A percentile compares a stretch with the other conserved stretches of the same genome.
These are phyloP conservation scores for Microvelia longipes DNA, from an alignment of 1,140 invertebrate genomes.

Conservation along the genomic window DNA sequence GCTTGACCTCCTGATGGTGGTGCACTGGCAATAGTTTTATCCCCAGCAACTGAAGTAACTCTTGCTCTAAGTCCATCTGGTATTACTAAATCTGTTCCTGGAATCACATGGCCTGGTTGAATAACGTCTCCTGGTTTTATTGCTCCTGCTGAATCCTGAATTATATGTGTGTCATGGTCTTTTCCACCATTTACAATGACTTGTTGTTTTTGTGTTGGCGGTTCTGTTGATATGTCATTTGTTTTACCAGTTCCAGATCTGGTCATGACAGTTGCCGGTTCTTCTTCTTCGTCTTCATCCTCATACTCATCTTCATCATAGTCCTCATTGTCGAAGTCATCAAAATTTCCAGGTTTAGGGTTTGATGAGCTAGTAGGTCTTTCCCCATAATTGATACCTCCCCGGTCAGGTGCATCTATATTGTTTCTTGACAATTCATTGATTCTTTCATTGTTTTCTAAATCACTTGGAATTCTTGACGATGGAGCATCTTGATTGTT, in stretches of 20 bases:
- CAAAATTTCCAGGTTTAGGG: conserved; percentile 16
- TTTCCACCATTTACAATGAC: conserved; percentile 20
- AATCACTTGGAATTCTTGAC: background rate
- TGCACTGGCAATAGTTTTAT: conserved; percentile 38
- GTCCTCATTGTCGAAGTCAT: conserved; percentile 30
- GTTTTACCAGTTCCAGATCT: conserved; percentile 3
- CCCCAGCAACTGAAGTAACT: conserved; percentile 41
- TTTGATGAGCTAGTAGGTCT: background rate
- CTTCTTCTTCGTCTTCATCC: conserved; percentile 38
- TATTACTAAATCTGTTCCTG: conserved; percentile 43
- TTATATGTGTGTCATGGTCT: conserved; percentile 29
- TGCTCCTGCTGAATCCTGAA: conserved; percentile 23
- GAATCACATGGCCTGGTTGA: conserved; percentile 42
- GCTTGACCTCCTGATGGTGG: conserved; percentile 37
- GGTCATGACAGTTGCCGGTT: conserved; percentile 22
- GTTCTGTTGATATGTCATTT: conserved; percentile 5
- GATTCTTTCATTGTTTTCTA: background rate
- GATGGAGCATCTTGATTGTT: background rate
- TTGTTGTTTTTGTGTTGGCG: conserved; percentile 24
- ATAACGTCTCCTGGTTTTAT: conserved; percentile 35
- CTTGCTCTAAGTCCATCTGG: conserved; percentile 48
- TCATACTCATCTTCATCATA: conserved; percentile 34
- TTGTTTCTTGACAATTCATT: background rate
- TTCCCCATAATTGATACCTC: background rate
- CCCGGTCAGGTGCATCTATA: background rate